Evolutionary conservation across 2,888 invertebrate species (phyloP).

Genomic region (Oscheius sp.): DNA sequence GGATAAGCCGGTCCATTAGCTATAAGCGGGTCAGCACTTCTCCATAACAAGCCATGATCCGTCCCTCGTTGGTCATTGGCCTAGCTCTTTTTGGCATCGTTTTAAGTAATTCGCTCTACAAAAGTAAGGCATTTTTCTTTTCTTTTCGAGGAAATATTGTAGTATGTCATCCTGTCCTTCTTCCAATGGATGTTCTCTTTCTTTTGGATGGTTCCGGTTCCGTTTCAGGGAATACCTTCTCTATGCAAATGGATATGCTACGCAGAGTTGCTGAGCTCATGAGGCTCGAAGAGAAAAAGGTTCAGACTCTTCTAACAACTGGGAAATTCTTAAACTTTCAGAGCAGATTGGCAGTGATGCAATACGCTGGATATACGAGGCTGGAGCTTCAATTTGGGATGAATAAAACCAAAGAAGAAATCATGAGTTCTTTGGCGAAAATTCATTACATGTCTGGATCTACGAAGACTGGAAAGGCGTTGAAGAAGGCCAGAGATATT

Average conservation of each 20-base stretch:
- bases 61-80: too few species aligned
- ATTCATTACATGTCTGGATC: constrained; percentile 22
- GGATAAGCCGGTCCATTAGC: constrained; percentile 12
- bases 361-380: constrained; percentile 16
- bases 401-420: constrained; percentile 6
- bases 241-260: constrained; percentile 16
- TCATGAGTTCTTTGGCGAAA: not conserved
- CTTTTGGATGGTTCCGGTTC: constrained; percentile 21
- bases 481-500: constrained; percentile 7
- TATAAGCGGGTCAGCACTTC: not conserved
- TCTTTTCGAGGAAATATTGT: too few species aligned
- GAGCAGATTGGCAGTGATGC: constrained; percentile 16
- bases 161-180: constrained; percentile 15
- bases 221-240: constrained; percentile 18
- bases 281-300: not conserved
- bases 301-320: not conserved
- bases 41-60: too few species aligned
- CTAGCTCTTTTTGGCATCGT: too few species aligned
- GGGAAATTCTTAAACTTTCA: not conserved
- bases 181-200: constrained; percentile 17
- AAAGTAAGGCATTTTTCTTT: constrained; percentile 1
- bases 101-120: not conserved
- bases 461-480: constrained; percentile 18
- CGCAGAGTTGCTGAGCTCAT: constrained; percentile 19
- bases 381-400: constrained; percentile 1